A percentile compares a stretch with the other conserved stretches of the same genome.
Evolutionary conservation across 1,140 invertebrate genomes (phyloP).

Genomic region (Hesperophylax magnus): DNA sequence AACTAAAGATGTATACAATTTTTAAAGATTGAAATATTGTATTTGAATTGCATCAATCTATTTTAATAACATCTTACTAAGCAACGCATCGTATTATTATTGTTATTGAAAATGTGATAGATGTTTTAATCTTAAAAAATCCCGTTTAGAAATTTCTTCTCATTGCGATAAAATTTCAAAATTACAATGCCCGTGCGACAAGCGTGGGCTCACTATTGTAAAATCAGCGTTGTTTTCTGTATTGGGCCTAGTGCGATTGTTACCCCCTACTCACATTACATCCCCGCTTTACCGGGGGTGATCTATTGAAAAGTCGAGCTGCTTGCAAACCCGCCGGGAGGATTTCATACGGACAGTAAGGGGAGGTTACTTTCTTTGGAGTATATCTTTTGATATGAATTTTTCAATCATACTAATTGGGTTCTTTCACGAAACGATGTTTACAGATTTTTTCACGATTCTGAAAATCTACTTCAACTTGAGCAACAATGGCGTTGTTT

Average conservation of each 20-base stretch:
- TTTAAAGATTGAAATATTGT: too few relatives aligned
- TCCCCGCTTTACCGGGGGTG: conserved; percentile 15
- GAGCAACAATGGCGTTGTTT: too few relatives aligned
- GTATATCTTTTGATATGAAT: conserved; percentile 8
- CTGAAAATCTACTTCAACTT: too few relatives aligned
- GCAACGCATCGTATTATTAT: too few relatives aligned
- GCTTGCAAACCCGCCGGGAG: conserved; percentile 3
- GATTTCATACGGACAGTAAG: background rate
- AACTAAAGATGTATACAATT: too few relatives aligned
- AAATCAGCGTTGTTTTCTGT: background rate
- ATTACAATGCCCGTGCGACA: background rate
- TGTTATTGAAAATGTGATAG: too few relatives aligned
- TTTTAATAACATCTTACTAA: too few relatives aligned
- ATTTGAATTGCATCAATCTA: too few relatives aligned
- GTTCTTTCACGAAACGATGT: background rate
- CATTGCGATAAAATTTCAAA: background rate
- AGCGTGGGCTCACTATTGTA: background rate
- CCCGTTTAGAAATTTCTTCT: too few relatives aligned
- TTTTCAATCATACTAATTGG: conserved; percentile 21
- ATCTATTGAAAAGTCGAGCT: conserved; percentile 30
- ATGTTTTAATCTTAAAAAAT: too few relatives aligned
- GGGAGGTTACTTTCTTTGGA: conserved; percentile 2
- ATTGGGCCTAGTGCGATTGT: conserved; percentile 1
- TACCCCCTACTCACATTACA: background rate
- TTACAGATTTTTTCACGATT: background rate